These are phyloP conservation scores for Ips typographus DNA, from an alignment of 1,140 invertebrate species.

Conservation along the genomic window DNA sequence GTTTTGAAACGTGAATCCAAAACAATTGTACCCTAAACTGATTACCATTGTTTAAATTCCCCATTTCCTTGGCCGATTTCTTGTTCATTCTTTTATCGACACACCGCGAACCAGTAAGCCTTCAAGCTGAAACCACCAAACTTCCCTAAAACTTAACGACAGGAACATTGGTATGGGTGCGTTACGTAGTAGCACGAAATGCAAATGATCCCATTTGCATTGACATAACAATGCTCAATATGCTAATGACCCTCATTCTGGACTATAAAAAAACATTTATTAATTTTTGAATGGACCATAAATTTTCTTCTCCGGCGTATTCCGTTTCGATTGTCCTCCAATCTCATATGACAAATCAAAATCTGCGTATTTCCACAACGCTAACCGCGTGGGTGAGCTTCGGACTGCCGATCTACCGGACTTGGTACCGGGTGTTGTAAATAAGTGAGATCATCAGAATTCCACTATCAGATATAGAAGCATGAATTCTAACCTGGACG, in stretches of 20 bases:
- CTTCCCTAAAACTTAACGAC: not conserved
- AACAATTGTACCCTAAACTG: too few species aligned
- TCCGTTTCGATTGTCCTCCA: slow-evolving; percentile 6
- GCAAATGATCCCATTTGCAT: slow-evolving; percentile 4
- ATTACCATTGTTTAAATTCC: too few species aligned
- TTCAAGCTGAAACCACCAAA: too few species aligned
- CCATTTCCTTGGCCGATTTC: too few species aligned
- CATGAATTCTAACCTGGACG: too few species aligned
- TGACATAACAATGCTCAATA: slow-evolving; percentile 5
- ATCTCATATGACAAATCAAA: slow-evolving; percentile 19
- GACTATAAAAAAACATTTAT: slow-evolving; percentile 5
- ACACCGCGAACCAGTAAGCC: too few species aligned
- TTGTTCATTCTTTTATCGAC: too few species aligned
- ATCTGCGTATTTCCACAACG: slow-evolving; percentile 3
- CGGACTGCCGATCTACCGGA: slow-evolving; percentile 20
- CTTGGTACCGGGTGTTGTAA: slow-evolving; percentile 10
- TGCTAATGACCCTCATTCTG: not conserved
- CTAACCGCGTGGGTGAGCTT: slow-evolving; percentile 11
- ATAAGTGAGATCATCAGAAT: slow-evolving; percentile 4
- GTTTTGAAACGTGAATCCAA: too few species aligned
- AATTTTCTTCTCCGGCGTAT: slow-evolving; percentile 12
- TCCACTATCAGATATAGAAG: too few species aligned
- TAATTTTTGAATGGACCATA: slow-evolving; percentile 14
- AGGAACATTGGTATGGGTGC: slow-evolving; percentile 1
- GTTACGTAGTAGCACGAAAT: slow-evolving; percentile 6